These are phyloP conservation scores for Rotaria socialis DNA, from an alignment of 2,888 invertebrate species.

Conservation along the genomic window DNA sequence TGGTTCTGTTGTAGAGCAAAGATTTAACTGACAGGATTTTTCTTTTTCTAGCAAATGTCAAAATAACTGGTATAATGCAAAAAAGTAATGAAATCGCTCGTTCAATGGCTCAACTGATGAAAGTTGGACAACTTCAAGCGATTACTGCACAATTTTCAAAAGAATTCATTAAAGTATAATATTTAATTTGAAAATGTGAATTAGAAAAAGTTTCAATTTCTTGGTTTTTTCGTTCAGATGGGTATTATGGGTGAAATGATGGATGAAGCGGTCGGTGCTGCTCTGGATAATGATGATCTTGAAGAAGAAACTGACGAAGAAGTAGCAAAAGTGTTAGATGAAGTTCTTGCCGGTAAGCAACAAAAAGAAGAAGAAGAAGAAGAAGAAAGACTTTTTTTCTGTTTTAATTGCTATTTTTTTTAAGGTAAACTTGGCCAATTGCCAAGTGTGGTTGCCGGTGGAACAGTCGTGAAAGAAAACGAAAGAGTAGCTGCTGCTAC, in stretches of 20 bases:
- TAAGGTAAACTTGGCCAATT: neutral
- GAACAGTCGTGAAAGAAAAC: neutral
- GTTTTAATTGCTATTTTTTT: neutral
- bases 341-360: constrained; percentile 21
- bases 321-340: neutral
- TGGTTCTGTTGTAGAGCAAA: neutral
- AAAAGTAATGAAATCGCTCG: constrained; percentile 27
- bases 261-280: neutral
- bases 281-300: constrained; percentile 18
- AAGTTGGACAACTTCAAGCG: neutral
- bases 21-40: neutral
- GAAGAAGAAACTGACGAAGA: constrained; percentile 36
- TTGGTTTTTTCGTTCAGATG: neutral
- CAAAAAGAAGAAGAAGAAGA: neutral
- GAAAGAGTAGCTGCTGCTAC: neutral
- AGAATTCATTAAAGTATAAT: constrained; percentile 1
- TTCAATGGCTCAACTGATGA: constrained; percentile 24
- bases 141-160: neutral
- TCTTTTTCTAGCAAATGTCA: neutral
- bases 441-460: neutral
- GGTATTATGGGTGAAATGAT: constrained; percentile 32
- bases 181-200: neutral
- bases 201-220: no score
- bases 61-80: constrained; percentile 18
- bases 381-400: no score